Evolutionary conservation across 2,888 invertebrate species (phyloP).

Genomic region (Oasisia sp.): DNA sequence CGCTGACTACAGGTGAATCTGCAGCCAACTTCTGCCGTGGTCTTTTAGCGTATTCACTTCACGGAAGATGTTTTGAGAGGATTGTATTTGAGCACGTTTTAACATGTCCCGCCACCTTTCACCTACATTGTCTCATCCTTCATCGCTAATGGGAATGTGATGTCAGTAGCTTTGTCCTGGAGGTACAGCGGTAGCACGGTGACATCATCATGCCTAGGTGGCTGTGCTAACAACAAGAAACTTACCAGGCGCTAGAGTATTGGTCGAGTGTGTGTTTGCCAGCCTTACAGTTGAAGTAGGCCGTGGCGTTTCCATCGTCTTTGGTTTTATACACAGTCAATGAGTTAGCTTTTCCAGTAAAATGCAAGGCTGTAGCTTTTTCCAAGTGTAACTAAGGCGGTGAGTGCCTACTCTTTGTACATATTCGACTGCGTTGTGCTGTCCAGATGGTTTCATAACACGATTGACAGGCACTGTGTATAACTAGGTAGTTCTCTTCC

Average conservation of each 20-base stretch:
- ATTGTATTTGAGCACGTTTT: not conserved
- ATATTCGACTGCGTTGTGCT: not conserved
- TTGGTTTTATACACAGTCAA: not conserved
- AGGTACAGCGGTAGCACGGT: not conserved
- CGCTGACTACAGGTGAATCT: not conserved
- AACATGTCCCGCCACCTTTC: not conserved
- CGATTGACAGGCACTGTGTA: not conserved
- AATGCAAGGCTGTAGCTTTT: not conserved
- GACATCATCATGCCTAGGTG: not conserved
- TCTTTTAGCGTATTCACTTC: not conserved
- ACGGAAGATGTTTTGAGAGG: not conserved
- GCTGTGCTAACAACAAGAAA: not conserved
- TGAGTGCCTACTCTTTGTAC: not conserved
- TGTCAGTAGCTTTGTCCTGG: not conserved
- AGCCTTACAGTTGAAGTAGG: not conserved
- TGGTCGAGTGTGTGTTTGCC: not conserved
- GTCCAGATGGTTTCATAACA: not conserved
- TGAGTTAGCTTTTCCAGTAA: not conserved
- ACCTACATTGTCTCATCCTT: not conserved
- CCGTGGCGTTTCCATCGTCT: not conserved
- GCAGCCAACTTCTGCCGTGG: not conserved
- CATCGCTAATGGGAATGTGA: not conserved
- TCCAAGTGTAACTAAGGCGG: not conserved
- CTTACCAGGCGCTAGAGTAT: not conserved
- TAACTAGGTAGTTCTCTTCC: not conserved